These are phyloP conservation scores for Vireo griseus DNA, from an alignment of 2,797 vertebrate genomes.

Conservation along the genomic window DNA sequence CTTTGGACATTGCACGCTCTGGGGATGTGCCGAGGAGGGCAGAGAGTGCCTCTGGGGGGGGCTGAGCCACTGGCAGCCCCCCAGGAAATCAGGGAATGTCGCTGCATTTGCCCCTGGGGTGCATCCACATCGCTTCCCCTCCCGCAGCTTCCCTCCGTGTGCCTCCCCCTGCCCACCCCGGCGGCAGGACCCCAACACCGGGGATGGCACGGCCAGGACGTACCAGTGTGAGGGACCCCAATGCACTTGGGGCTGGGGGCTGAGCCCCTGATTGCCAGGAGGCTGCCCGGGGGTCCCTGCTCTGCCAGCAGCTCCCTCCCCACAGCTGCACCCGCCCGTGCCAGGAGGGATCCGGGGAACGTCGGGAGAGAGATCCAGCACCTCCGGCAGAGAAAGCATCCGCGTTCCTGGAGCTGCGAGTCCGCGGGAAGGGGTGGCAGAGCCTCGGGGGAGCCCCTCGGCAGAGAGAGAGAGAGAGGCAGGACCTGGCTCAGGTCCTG, in stretches of 20 bases:
- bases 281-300: not conserved
- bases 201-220: accelerated
- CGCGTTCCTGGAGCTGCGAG: not conserved
- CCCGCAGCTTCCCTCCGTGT: not conserved
- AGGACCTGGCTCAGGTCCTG: accelerated
- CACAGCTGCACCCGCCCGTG: accelerated
- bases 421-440: not conserved
- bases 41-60: not conserved
- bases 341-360: accelerated
- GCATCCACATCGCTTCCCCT: not conserved
- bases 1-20: not conserved
- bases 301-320: not conserved
- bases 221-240: accelerated
- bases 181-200: accelerated
- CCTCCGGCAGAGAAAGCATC: not conserved
- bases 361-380: accelerated
- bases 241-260: accelerated
- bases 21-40: not conserved
- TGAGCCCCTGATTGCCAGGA: accelerated
- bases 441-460: not conserved
- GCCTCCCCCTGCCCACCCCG: not conserved
- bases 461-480: not conserved
- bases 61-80: not conserved
- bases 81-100: not conserved
- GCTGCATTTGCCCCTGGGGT: not conserved